These are phyloP conservation scores for Euleptes europaea DNA, from an alignment of 2,113 vertebrate genomes.

Conservation along the genomic window DNA sequence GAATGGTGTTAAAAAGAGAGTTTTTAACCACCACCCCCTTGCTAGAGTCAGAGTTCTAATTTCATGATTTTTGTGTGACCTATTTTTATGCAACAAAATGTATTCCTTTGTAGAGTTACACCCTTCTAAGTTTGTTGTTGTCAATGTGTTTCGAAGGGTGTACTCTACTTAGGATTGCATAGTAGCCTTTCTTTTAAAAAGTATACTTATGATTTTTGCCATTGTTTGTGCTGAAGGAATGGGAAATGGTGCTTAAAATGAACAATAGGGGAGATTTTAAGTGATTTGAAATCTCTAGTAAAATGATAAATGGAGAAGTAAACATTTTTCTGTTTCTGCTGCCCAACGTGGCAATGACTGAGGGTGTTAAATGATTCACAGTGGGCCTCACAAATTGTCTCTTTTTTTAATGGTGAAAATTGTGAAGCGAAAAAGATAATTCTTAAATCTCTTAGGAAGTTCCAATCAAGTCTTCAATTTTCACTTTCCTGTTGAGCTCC, in stretches of 20 bases:
- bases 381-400: not conserved
- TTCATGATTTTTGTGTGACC: too few species aligned
- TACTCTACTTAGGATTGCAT: not conserved
- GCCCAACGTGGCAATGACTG: not conserved
- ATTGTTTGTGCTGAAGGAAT: slow-evolving; percentile 3
- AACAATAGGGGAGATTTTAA: not conserved
- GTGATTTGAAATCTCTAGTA: not conserved
- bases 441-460: not conserved
- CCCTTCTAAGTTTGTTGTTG: too few species aligned
- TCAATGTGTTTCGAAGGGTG: too few species aligned
- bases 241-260: not conserved
- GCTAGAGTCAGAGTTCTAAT: too few species aligned
- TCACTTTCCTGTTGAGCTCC: not conserved
- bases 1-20: too few species aligned
- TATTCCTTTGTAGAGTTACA: not conserved
- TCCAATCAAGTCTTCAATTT: slow-evolving; percentile 3
- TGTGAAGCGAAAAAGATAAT: not conserved
- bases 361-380: not conserved
- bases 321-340: not conserved
- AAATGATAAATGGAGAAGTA: not conserved
- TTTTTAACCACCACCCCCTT: too few species aligned
- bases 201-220: not conserved
- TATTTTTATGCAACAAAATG: not conserved
- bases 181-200: not conserved
- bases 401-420: not conserved